Percentiles rank a stretch among this genome's conserved stretches.
These are phyloP conservation scores for Paracyclopina nana DNA, from an alignment of 1,140 invertebrate genomes.

Conservation along the genomic window DNA sequence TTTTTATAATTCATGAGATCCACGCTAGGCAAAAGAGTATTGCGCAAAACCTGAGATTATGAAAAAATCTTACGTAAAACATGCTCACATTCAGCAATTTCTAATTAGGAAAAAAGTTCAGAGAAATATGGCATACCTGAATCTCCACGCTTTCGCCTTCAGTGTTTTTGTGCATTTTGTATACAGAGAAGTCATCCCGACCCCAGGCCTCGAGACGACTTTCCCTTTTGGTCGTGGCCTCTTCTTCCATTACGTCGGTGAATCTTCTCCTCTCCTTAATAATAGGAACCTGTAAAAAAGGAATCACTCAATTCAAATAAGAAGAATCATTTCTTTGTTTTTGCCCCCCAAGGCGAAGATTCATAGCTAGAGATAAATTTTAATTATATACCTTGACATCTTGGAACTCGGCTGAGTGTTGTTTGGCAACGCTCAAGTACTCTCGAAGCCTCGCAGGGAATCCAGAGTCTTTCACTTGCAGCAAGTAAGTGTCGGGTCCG, in stretches of 20 bases:
- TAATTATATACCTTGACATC: slow-evolving; percentile 15
- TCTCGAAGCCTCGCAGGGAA: slow-evolving; percentile 73
- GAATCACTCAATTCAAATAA: too few relatives aligned
- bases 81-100: too few relatives aligned
- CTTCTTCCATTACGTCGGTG: slow-evolving; percentile 86
- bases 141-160: too few relatives aligned
- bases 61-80: too few relatives aligned
- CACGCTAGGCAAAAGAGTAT: too few relatives aligned
- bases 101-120: too few relatives aligned
- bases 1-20: too few relatives aligned
- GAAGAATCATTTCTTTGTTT: slow-evolving; percentile 24
- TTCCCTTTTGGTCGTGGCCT: slow-evolving; percentile 71
- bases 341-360: slow-evolving; percentile 25
- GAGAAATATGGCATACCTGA: too few relatives aligned
- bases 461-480: slow-evolving; percentile 73
- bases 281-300: slow-evolving; percentile 42
- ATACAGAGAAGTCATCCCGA: slow-evolving; percentile 31
- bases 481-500: slow-evolving; percentile 81
- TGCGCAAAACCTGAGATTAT: too few relatives aligned
- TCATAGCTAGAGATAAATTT: background rate
- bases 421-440: slow-evolving; percentile 51
- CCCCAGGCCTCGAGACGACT: slow-evolving; percentile 56
- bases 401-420: slow-evolving; percentile 1
- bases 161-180: slow-evolving; percentile 10
- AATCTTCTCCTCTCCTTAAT: slow-evolving; percentile 72